Base-by-base conservation (phyloP, 2,113 vertebrate genomes). In the Brachypteracias leptosomus region DNA sequence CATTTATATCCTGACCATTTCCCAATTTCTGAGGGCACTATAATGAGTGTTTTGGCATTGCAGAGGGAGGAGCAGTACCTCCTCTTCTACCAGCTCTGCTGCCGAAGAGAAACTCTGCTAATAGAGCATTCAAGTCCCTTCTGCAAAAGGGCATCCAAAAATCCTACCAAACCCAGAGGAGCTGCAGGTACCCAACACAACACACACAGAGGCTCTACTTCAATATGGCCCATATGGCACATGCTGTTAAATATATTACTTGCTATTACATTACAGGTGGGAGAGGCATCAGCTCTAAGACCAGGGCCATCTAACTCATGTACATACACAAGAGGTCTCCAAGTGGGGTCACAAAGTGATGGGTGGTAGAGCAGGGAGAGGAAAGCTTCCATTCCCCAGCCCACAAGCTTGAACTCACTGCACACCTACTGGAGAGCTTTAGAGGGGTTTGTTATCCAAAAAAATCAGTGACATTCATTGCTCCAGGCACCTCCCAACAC, bases 21-120 rank as follows among this genome's bases (percentile, higher is more conserved):
- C 65, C 72, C 85, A 47, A 5, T 86, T 94, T 85, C 90, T 92
- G 85, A 88, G 91, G 92, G 75, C 16, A 88, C 88, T 42, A 15
- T 77, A 88, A 91, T 88, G 40, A 87, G 84, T 76, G 73, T 26
- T 92, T 93, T 75, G 91, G 42, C 36, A 70, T 7, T 35, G 65
- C 54, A 47, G 62, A 18, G 46, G 83, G 40, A 62, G 33, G 20
- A 88, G 63, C 1, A 0, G 55, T 62, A n/a, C 25, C 68, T 88
- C 76, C 76, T 65, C 83, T 83, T 80, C 40, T 31, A 65, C 51
- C n/a, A 52, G 75, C 67, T 61, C 47, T 52, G 20, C 29, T 65
- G 66, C 62, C 20, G 4, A 42, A 57, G 49, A 70, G 17, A 87
- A 87, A 42, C 49, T 35, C 4, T 2, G 26, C 24, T 5, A 70